Evolutionary conservation across 2,888 invertebrate species (phyloP), one percentile per base, ranked within the genome.

Genomic region (Oeneis ivallda): DNA sequence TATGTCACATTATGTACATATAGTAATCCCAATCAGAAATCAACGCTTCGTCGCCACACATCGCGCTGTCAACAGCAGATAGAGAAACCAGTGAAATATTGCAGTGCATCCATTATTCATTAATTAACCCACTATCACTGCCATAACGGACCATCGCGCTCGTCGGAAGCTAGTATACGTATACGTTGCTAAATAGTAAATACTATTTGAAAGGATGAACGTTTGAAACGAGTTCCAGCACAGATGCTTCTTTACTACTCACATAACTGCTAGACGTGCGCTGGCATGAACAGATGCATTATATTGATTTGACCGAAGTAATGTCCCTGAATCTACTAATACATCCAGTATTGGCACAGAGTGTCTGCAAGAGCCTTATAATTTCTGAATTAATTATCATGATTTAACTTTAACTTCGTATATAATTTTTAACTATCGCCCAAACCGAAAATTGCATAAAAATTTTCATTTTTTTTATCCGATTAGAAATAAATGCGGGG

Each of bases 61-160:
- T 69, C 72, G 75, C 72, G 73, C 75, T 73, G 74, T 69, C 72
- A 73, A 63, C 64, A 67, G 66, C 66, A 73, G 74, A 72, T 70
- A 72, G 83, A 80, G 85, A 84, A 83, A 84, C 77, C 74, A 77
- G 77, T 85, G 83, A 86, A 82, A 83, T 87, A 87, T 86, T 81
- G 79, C 82, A 74, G 72, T 78, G 78, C 76, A 85, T 87, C 84
- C 82, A 86, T 87, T 87, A 86, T 86, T 87, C 83, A 87, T 86
- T 86, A 84, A 87, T 87, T 86, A 87, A 84, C 79, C 80, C 74
- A 84, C 82, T 81, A 83, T 81, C 80, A 76, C 75, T 74, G 72
- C 81, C 77, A 79, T 85, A 86, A 83, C 84, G 80, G 85, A 77
- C 69, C 72, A 70, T 75, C 73, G n/a, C n/a, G n/a, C n/a, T n/a